Evolutionary conservation across 2,888 invertebrate species (phyloP).

Genomic region (Mechanitis messenoides): DNA sequence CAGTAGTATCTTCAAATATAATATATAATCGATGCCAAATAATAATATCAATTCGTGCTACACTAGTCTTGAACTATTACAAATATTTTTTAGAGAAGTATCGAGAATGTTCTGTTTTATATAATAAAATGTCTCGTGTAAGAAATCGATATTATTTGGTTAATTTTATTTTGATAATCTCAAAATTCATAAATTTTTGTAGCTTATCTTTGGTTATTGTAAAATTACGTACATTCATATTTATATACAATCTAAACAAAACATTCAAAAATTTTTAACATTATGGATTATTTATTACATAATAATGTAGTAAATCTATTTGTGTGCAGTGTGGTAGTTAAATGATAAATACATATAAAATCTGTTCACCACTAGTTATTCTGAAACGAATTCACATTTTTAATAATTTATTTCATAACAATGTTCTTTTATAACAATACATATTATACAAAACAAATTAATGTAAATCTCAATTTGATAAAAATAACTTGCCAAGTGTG

Average conservation of each 20-base stretch:
- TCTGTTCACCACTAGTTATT: background rate
- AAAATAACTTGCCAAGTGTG: background rate
- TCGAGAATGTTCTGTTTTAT: no score
- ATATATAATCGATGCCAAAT: no score
- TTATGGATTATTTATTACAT: constrained; percentile 2
- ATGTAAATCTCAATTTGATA: background rate
- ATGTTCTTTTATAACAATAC: background rate
- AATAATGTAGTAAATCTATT: constrained; percentile 1
- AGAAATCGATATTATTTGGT: no score
- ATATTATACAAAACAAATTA: background rate
- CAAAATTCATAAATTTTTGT: background rate
- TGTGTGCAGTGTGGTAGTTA: constrained; percentile 11
- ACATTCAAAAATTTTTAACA: no score
- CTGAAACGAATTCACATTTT: background rate
- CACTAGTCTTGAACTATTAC: no score
- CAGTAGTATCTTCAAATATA: no score
- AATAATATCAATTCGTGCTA: no score
- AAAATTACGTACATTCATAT: constrained; percentile 15
- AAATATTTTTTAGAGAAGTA: no score
- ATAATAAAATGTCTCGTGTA: no score
- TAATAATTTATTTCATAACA: background rate
- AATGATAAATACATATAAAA: background rate
- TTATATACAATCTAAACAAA: constrained; percentile 1
- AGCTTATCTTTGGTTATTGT: constrained; percentile 10
- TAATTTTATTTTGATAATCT: no score